Base-by-base conservation (phyloP, 2,797 vertebrate species). In the Coregonus ussuriensis region DNA sequence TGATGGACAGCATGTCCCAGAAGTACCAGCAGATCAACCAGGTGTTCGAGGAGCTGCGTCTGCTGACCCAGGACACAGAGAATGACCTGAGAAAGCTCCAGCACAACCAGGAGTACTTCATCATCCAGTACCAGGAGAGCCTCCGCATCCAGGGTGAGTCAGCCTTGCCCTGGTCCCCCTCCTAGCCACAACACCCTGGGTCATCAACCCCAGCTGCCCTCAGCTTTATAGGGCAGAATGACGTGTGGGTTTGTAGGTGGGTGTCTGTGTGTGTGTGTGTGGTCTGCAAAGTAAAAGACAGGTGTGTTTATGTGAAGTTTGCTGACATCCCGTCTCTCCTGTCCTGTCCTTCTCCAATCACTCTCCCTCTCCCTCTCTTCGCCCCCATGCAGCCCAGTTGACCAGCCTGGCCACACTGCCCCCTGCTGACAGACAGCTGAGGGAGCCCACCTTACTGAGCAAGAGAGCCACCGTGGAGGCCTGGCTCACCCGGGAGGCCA, bases 401-500 rank as follows among this genome's bases (percentile, higher is more conserved):
- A 94, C 87, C 85, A 96, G 95, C 89, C 91, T 98, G 78, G 88
- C 95, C n/a, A 95, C 96, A 79, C 83, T 97, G 87, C 94, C 92
- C 25, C 94, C 95, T 0, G 95, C 97, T 65, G 94, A 95, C 83
- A 95, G 97, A 3, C 92, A 95, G 85, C 93, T 95, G 0, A 89
- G 96, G 51, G 97, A 99, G 88, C 94, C 95, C 0, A 91, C 93
- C 13, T 93, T 99, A 13, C 97, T 97, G 90, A 97, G 95, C 93
- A 97, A 97, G 78, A 96, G 96, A 84, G 89, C 95, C 6, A 96
- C 97, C 0, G 91, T 98, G 91, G 97, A 98, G 85, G 87, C 94
- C 77, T 98, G 97, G 97, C 94, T 98, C 79, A 95, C 97, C 81
- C 93, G 96, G 6, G 97, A 98, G 87, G 97, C 97, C 56, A 97